Conservation (phyloP, 2,113 vertebrate species). For the Thymallus thymallus region DNA sequence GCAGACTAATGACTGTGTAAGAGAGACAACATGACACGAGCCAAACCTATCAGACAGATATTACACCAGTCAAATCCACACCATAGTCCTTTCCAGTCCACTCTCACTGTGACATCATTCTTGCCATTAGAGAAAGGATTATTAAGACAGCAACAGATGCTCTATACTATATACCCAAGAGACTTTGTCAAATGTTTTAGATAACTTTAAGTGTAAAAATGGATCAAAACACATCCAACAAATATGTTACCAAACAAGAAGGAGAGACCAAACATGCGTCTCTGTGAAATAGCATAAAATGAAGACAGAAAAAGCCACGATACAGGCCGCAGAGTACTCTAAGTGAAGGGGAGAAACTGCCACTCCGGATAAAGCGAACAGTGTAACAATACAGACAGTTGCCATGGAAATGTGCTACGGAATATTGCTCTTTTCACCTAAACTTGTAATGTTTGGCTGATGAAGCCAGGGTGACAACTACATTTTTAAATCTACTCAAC, state of each 20-base stretch:
- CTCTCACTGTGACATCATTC: constrained; percentile 50
- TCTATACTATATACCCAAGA: constrained; percentile 2
- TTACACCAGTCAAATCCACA: background rate
- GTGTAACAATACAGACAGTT: constrained; percentile 16
- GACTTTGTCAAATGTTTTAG: background rate
- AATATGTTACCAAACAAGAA: background rate
- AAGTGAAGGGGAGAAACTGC: constrained; percentile 1
- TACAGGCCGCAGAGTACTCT: background rate
- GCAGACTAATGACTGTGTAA: background rate
- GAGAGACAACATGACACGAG: background rate
- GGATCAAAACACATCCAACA: too few relatives aligned
- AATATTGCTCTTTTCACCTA: background rate
- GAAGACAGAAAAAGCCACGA: background rate
- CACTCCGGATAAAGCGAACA: constrained; percentile 30
- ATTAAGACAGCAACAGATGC: constrained; percentile 69
- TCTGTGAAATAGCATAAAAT: background rate
- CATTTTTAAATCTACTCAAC: background rate
- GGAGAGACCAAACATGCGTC: background rate
- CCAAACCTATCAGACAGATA: background rate
- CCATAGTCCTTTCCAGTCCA: constrained; percentile 20
- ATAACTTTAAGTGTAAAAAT: background rate
- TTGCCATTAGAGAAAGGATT: constrained; percentile 31
- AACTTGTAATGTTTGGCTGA: background rate
- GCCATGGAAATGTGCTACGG: constrained; percentile 22
- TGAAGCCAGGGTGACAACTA: background rate